phyloP scores from a whole-genome alignment of 1,140 invertebrate species.

The Drosophila grimshawi region DNA sequence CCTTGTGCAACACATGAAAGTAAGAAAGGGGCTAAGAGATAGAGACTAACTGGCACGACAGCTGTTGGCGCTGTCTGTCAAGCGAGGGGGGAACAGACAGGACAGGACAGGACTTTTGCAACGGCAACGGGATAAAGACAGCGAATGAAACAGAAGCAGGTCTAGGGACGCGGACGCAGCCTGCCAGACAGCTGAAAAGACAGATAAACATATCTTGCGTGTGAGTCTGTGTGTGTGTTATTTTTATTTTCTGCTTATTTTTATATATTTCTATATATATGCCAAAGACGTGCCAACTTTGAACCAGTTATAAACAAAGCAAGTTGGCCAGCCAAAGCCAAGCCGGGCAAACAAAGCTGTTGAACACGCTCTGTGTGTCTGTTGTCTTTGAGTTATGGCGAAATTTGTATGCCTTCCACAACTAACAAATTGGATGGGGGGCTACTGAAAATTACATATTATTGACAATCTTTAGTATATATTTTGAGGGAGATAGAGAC shows the following conservation, averaged over 20 bases:
- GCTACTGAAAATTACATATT: slow-evolving; percentile 44
- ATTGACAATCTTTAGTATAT: background rate
- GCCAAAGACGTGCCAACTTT: slow-evolving; percentile 77
- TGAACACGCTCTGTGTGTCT: slow-evolving; percentile 9
- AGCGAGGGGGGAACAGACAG: slow-evolving; percentile 42
- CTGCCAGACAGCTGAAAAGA: slow-evolving; percentile 70
- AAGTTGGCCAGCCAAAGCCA: slow-evolving; percentile 29
- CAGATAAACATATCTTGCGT: slow-evolving; percentile 68
- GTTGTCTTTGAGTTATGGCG: slow-evolving; percentile 54
- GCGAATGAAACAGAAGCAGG: slow-evolving; percentile 27
- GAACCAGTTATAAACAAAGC: slow-evolving; percentile 80
- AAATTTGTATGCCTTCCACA: slow-evolving; percentile 77
- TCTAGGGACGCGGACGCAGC: slow-evolving; percentile 20
- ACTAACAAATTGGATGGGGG: slow-evolving; percentile 29
- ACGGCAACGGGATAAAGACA: slow-evolving; percentile 38
- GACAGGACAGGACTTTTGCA: slow-evolving; percentile 33
- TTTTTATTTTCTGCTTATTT: slow-evolving; percentile 39
- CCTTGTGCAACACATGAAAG: background rate
- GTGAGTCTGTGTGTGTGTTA: slow-evolving; percentile 24
- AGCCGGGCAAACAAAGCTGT: slow-evolving; percentile 57
- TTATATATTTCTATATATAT: slow-evolving; percentile 55
- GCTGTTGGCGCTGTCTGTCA: slow-evolving; percentile 75
- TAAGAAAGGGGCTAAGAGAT: slow-evolving; percentile 36
- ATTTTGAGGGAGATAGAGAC: background rate
- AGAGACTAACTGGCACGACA: slow-evolving; percentile 67